These are phyloP conservation scores for Cinclus mexicanus DNA, from an alignment of 2,113 vertebrate species.

Conservation along the genomic window DNA sequence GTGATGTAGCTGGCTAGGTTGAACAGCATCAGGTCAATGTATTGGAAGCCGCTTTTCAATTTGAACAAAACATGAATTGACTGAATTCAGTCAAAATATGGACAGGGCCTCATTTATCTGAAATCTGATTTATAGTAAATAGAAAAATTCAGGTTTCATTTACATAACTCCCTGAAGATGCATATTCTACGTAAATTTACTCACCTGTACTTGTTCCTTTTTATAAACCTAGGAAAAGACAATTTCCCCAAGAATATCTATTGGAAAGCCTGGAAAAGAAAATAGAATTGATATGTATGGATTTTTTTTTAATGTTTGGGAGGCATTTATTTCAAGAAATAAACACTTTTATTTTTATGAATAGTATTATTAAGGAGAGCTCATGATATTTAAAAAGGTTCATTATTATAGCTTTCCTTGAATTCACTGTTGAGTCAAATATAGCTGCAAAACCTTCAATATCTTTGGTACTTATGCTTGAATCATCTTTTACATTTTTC, in stretches of 20 bases:
- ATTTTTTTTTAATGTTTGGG: neutral
- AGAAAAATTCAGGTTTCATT: slow-evolving; percentile 12
- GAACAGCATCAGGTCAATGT: neutral
- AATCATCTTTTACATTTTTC: slow-evolving; percentile 45
- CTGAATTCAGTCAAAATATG: slow-evolving; percentile 8
- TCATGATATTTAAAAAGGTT: neutral
- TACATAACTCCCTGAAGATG: slow-evolving; percentile 2
- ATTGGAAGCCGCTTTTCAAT: slow-evolving; percentile 23
- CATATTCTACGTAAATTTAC: neutral
- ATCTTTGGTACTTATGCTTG: neutral
- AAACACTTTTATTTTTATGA: neutral
- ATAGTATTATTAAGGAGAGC: neutral
- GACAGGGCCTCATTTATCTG: neutral
- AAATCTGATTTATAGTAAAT: slow-evolving; percentile 15
- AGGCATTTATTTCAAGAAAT: neutral
- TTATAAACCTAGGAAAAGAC: neutral
- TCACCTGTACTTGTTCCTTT: neutral
- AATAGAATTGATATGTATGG: neutral
- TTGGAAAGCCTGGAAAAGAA: neutral
- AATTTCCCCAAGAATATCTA: neutral
- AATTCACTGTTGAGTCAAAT: slow-evolving; percentile 25
- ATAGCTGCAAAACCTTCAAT: slow-evolving; percentile 8
- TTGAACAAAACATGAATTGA: slow-evolving; percentile 7
- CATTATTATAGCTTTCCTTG: slow-evolving; percentile 1
- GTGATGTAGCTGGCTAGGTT: neutral